Evolutionary conservation across 2,113 vertebrate genomes (phyloP).

Genomic region (Mobula birostris): DNA sequence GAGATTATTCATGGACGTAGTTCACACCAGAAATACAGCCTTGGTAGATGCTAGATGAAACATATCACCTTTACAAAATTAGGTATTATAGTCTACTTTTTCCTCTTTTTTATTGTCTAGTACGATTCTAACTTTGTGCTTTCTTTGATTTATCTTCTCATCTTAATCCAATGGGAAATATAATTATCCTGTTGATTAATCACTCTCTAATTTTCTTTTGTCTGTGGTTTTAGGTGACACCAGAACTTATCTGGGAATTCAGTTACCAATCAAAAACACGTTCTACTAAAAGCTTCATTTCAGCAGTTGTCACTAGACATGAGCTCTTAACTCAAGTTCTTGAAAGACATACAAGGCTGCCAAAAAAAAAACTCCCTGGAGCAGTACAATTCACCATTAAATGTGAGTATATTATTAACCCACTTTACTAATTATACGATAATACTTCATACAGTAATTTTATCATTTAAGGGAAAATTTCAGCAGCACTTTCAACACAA

Average conservation of each 20-base stretch:
- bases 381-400: background rate
- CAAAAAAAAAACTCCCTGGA: background rate
- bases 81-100: background rate
- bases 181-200: background rate
- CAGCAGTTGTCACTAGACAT: background rate
- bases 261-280: background rate
- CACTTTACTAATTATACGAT: background rate
- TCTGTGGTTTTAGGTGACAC: background rate
- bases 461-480: background rate
- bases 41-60: background rate
- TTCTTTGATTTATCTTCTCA: background rate
- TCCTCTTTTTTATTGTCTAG: background rate
- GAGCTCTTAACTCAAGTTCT: background rate
- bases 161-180: background rate
- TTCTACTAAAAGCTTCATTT: background rate
- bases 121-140: background rate
- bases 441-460: background rate
- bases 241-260: background rate
- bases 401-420: background rate
- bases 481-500: background rate
- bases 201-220: background rate
- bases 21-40: no score
- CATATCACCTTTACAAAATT: background rate
- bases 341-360: background rate
- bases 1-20: background rate